Evolutionary conservation across 2,113 vertebrate genomes (phyloP), one percentile per base, ranked within the genome.

Genomic region (Saguinus imperator): DNA sequence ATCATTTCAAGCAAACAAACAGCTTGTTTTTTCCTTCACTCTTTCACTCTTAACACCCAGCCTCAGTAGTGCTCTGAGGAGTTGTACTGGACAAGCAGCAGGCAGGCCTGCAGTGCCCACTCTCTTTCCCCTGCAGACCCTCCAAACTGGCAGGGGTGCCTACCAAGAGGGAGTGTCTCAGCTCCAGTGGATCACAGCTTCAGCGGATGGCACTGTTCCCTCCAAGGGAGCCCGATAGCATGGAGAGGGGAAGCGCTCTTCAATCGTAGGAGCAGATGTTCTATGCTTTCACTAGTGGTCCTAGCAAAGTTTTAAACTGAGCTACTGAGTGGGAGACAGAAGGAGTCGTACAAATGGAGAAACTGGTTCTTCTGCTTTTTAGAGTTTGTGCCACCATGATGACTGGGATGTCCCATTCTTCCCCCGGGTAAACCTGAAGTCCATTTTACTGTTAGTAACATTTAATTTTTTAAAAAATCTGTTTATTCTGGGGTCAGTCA

Each of bases 151-250:
- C 25, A 48, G 20, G 8, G 21, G 40, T 20, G 0, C 27, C 11
- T 55, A 18, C 13, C 20, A 27, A 2, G 20, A n/a, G 29, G 1
- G 21, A 1, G 21, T 29, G 9, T n/a, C 76, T 57, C 40, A 13
- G 23, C 70, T 58, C 48, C 5, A 27, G 61, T 4, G 17, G 58
- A 32, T 4, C 4, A 10, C 48, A 6, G 5, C 86, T 94, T 92
- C 87, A 87, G 87, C 87, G 96, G 70, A 58, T 94, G 85, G 87
- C 14, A 11, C 85, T 37, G 14, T 84, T 83, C 76, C 70, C 52
- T 50, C 87, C 87, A 35, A 2, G 43, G 20, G 48, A 45, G 14
- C 8, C 1, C 9, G 32, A 57, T 8, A 73, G 37, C 10, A 29
- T 64, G 61, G 61, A 32, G 27, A 64, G 12, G 29, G 61, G 61